Conservation (phyloP, 2,888 invertebrate species). For the Hermaeophaga mercurialis region DNA sequence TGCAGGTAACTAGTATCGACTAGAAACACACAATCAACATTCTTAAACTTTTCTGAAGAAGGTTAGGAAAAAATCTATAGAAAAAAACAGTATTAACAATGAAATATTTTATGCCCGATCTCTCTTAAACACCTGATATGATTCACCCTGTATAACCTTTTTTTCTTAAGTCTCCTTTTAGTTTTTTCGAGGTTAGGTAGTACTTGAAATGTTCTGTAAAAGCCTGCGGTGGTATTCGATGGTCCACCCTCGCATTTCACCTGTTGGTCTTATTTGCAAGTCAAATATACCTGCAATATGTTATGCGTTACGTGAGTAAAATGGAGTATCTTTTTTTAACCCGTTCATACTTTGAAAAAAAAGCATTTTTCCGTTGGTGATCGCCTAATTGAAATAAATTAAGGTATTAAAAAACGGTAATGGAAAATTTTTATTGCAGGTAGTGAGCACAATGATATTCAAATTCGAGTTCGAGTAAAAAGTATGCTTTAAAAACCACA, state of each 20-base stretch:
- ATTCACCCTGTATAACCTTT: slow-evolving; percentile 2
- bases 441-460: too few relatives aligned
- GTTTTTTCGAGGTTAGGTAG: slow-evolving; percentile 29
- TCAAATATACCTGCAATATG: slow-evolving; percentile 45
- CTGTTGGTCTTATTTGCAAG: slow-evolving; percentile 51
- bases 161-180: slow-evolving; percentile 8
- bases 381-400: background rate
- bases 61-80: too few relatives aligned
- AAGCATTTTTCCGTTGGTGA: background rate
- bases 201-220: slow-evolving; percentile 33
- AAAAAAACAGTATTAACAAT: too few relatives aligned
- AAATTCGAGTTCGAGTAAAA: too few relatives aligned
- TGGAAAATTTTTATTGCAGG: too few relatives aligned
- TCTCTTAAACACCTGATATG: background rate
- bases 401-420: too few relatives aligned
- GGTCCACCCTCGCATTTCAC: slow-evolving; percentile 53
- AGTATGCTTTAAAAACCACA: too few relatives aligned
- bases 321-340: slow-evolving; percentile 21
- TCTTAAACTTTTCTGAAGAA: too few relatives aligned
- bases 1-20: too few relatives aligned
- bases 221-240: slow-evolving; percentile 43
- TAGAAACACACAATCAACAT: too few relatives aligned
- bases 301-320: slow-evolving; percentile 37
- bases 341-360: slow-evolving; percentile 1
- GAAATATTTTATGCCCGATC: too few relatives aligned